These are phyloP conservation scores for Notothenia rossii DNA, from an alignment of 2,113 vertebrate genomes.

Conservation along the genomic window DNA sequence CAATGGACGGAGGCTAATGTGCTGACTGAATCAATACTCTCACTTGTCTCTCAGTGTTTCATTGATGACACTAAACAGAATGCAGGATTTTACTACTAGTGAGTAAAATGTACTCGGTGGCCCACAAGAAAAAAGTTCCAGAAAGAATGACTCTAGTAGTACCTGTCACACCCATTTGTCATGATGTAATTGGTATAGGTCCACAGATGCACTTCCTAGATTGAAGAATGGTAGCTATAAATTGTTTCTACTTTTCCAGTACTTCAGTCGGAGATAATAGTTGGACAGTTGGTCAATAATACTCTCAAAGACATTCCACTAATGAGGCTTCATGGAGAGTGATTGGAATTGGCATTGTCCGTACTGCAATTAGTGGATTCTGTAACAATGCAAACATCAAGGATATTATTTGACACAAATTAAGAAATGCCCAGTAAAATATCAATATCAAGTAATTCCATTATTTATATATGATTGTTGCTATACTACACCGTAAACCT, in stretches of 20 bases:
- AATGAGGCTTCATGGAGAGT: neutral
- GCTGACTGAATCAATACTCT: neutral
- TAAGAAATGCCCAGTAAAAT: no score
- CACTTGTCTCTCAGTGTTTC: neutral
- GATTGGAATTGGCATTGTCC: neutral
- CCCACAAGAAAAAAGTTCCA: neutral
- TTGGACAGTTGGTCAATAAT: neutral
- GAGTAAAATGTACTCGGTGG: no score
- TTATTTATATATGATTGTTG: no score
- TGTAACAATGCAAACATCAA: conserved; percentile 1
- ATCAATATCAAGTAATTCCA: no score
- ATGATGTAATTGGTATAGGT: neutral
- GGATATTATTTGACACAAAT: neutral
- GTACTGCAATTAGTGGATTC: neutral
- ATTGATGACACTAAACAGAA: neutral
- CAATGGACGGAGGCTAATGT: neutral
- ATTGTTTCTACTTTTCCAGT: neutral
- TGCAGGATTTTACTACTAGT: neutral
- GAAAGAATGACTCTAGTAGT: neutral
- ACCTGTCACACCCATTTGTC: neutral
- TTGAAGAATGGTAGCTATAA: neutral
- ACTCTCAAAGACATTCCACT: neutral
- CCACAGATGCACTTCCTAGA: neutral
- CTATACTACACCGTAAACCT: no score
- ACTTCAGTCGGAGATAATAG: neutral